Percentiles rank a stretch among this genome's conserved stretches.
Evolutionary conservation across 2,113 vertebrate species (phyloP).

Genomic region (Dermatemys mawii): DNA sequence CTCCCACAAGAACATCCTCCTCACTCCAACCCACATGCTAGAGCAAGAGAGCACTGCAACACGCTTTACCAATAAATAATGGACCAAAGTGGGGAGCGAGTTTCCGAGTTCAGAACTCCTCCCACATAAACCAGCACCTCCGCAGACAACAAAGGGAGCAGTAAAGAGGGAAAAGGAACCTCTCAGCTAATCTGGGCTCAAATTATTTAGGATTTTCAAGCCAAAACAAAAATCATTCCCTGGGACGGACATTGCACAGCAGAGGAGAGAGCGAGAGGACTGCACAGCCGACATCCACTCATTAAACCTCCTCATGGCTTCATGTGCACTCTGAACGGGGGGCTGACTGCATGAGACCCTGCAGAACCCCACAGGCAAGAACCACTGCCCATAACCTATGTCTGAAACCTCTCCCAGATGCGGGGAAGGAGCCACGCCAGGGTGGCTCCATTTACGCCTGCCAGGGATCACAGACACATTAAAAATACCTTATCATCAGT

Average conservation of each 20-base stretch:
- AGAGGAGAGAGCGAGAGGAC: neutral
- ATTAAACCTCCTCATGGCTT: no score
- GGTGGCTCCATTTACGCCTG: neutral
- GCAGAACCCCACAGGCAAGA: fast-evolving
- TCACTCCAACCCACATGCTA: neutral
- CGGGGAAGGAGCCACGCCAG: fast-evolving
- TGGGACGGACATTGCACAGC: neutral
- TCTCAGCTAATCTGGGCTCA: neutral
- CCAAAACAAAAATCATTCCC: neutral
- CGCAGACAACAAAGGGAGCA: neutral
- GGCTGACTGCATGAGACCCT: fast-evolving
- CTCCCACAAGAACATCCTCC: neutral
- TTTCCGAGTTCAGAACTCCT: neutral
- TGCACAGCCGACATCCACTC: neutral
- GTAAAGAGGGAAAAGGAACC: neutral
- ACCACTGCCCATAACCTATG: fast-evolving
- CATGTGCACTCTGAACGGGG: neutral
- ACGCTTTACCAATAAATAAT: neutral
- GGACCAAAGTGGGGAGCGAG: neutral
- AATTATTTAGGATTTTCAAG: neutral
- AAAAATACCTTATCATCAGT: no score
- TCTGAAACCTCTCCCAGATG: neutral
- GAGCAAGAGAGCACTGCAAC: neutral
- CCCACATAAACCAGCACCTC: neutral
- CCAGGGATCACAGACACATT: fast-evolving